Evolutionary conservation across 2,888 invertebrate genomes (phyloP).

Genomic region (Cloeon dipterum): DNA sequence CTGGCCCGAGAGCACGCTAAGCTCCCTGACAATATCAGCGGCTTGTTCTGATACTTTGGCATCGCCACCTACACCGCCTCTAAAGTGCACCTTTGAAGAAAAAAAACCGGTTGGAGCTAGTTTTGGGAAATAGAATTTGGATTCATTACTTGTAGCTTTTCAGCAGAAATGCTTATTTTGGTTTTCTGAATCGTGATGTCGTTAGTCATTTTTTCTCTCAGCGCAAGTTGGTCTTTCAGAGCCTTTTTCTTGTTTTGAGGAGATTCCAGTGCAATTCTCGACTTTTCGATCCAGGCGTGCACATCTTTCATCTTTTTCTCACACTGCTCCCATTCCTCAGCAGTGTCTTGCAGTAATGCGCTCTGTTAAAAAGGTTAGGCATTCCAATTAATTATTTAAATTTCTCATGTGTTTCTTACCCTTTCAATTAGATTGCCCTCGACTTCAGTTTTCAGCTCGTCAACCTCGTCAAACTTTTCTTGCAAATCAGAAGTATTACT

Average conservation of each 20-base stretch:
- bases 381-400: slow-evolving; percentile 1
- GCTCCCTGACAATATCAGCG: slow-evolving; percentile 38
- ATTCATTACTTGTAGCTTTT: slow-evolving; percentile 60
- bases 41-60: slow-evolving; percentile 48
- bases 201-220: slow-evolving; percentile 65
- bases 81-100: slow-evolving; percentile 51
- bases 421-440: slow-evolving; percentile 68
- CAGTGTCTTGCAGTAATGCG: slow-evolving; percentile 68
- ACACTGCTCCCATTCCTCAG: slow-evolving; percentile 91
- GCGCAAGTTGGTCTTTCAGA: slow-evolving; percentile 61
- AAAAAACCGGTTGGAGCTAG: background rate
- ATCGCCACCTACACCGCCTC: slow-evolving; percentile 61
- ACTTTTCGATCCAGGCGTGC: slow-evolving; percentile 71
- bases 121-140: no score
- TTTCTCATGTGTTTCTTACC: slow-evolving; percentile 26
- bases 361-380: slow-evolving; percentile 27
- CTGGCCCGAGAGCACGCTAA: slow-evolving; percentile 37
- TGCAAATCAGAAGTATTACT: slow-evolving; percentile 67
- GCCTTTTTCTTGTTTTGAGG: slow-evolving; percentile 70
- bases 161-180: slow-evolving; percentile 68
- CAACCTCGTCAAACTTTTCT: slow-evolving; percentile 63
- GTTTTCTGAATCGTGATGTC: slow-evolving; percentile 77
- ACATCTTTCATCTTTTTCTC: slow-evolving; percentile 84
- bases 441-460: slow-evolving; percentile 63
- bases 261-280: slow-evolving; percentile 49